A percentile compares a stretch with the other conserved stretches of the same genome.
phyloP scores from a whole-genome alignment of 92 coral and sea anemone species.

The Pocillopora grandis region DNA sequence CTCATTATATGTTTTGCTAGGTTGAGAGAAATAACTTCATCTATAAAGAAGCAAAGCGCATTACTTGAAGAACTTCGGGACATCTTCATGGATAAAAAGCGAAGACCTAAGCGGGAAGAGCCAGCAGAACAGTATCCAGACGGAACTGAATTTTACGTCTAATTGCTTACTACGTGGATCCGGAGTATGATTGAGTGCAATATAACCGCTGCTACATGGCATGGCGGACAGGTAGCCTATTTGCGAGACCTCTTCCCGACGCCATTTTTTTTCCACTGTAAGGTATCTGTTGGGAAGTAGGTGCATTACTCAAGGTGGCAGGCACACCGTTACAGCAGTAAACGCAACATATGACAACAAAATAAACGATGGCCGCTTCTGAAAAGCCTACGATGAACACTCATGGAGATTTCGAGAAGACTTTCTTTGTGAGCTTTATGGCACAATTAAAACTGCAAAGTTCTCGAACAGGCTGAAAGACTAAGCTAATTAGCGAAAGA shows the following conservation, averaged over 20 bases:
- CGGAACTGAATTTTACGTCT: slow-evolving; percentile 40
- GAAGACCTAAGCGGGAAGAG: slow-evolving; percentile 34
- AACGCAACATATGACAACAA: too few species aligned
- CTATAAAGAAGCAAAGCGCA: slow-evolving; percentile 58
- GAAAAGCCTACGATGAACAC: too few species aligned
- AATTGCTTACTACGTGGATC: background rate
- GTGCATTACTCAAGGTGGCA: too few species aligned
- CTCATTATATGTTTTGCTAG: slow-evolving; percentile 15
- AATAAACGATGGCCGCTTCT: too few species aligned
- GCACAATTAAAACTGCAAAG: too few species aligned
- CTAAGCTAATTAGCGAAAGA: too few species aligned
- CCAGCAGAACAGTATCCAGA: background rate
- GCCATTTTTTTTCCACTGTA: background rate
- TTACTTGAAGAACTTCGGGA: slow-evolving; percentile 69
- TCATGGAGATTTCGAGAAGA: too few species aligned
- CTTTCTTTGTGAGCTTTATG: too few species aligned
- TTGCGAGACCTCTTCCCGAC: background rate
- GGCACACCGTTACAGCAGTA: too few species aligned
- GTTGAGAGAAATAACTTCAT: slow-evolving; percentile 51
- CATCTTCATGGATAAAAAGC: slow-evolving; percentile 50
- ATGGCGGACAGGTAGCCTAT: background rate
- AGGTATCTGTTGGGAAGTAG: too few species aligned
- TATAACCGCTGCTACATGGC: slow-evolving; percentile 2
- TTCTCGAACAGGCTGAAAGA: too few species aligned
- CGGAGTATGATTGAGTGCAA: background rate